A percentile compares a stretch with the other conserved stretches of the same genome.
Conservation (phyloP, 2,888 invertebrate species). For the Deilephila elpenor region DNA sequence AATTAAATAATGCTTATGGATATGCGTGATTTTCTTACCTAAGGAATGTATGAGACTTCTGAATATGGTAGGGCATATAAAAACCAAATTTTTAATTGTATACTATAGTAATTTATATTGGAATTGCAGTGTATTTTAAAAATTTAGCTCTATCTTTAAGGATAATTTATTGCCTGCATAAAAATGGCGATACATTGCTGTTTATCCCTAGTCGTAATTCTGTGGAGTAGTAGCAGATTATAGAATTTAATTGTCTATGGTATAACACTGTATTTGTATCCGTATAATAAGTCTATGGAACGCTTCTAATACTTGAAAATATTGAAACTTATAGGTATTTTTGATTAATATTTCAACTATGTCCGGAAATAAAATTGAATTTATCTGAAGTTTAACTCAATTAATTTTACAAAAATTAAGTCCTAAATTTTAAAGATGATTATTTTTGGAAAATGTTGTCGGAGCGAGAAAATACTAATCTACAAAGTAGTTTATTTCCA, state of each 20-base stretch:
- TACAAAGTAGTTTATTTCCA: not conserved
- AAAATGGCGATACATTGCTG: not conserved
- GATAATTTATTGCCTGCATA: not conserved
- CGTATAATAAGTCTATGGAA: not conserved
- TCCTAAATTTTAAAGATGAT: not conserved
- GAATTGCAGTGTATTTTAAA: constrained; percentile 3
- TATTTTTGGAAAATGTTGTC: constrained; percentile 7
- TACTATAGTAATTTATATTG: not conserved
- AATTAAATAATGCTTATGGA: no score
- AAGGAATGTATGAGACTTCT: not conserved
- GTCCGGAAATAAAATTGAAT: not conserved
- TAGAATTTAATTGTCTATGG: not conserved
- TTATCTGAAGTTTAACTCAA: not conserved
- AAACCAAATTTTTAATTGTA: not conserved
- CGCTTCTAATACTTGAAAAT: not conserved
- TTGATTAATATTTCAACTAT: no score
- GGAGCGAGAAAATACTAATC: not conserved
- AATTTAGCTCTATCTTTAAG: not conserved
- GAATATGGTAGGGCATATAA: not conserved
- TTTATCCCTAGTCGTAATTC: not conserved
- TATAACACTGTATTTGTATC: not conserved
- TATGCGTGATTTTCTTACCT: not conserved
- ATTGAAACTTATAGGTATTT: not conserved
- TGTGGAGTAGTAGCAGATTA: not conserved
- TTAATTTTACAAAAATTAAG: not conserved